Conservation (phyloP, 2,888 invertebrate genomes). For the Drosophila mimetica region DNA sequence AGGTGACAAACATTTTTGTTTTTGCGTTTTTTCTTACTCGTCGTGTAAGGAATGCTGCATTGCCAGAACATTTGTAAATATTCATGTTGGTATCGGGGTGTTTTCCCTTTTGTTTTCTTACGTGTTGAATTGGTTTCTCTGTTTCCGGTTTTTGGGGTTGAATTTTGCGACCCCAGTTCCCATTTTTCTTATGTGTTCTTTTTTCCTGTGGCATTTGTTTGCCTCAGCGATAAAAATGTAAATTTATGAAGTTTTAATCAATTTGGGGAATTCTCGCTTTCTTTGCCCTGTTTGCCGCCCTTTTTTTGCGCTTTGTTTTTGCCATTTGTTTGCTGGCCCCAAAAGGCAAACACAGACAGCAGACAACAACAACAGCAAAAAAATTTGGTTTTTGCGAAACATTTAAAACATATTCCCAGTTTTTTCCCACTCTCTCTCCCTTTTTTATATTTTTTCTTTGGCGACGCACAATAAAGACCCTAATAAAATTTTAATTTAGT, state of each 20-base stretch:
- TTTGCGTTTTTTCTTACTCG: constrained; percentile 6
- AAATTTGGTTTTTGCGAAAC: constrained; percentile 51
- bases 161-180: constrained; percentile 19
- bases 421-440: constrained; percentile 23
- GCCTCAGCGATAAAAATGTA: constrained; percentile 75
- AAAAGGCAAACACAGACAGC: constrained; percentile 33
- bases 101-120: constrained; percentile 54
- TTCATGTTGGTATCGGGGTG: constrained; percentile 48
- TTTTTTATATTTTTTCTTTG: constrained; percentile 49
- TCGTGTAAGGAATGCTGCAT: constrained; percentile 52
- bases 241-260: constrained; percentile 80
- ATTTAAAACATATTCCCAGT: constrained; percentile 69
- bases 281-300: constrained; percentile 11
- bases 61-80: constrained; percentile 75
- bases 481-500: constrained; percentile 78
- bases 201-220: constrained; percentile 59
- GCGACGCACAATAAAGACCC: constrained; percentile 74
- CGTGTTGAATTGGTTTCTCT: constrained; percentile 54
- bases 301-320: constrained; percentile 35
- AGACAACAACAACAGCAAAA: constrained; percentile 5
- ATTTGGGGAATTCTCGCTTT: constrained; percentile 73
- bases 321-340: constrained; percentile 33
- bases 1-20: constrained; percentile 56
- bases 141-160: constrained; percentile 38
- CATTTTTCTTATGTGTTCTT: constrained; percentile 24